Evolutionary conservation across 2,113 vertebrate genomes (phyloP).

Genomic region (Rhinopomastus cyanomelas): DNA sequence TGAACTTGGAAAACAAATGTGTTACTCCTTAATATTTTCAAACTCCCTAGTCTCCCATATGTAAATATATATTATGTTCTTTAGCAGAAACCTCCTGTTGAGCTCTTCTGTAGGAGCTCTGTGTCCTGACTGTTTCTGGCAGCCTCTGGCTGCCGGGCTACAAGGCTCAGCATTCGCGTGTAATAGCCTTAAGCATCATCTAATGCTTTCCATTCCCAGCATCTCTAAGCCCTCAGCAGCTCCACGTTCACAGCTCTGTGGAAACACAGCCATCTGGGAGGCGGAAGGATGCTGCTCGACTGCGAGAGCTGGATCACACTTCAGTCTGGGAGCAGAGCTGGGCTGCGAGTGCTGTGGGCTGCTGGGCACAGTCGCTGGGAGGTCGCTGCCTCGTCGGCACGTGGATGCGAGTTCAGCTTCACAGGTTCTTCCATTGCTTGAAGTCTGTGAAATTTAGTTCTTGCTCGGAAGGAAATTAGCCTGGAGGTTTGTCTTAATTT

Average conservation of each 20-base stretch:
- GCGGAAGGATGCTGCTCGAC: not conserved
- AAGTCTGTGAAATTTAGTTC: not conserved
- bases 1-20: not conserved
- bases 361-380: not conserved
- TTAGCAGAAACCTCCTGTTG: not conserved
- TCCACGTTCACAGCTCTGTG: not conserved
- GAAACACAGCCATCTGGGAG: not conserved
- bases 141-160: not conserved
- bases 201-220: not conserved
- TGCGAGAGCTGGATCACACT: not conserved
- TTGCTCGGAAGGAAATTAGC: not conserved
- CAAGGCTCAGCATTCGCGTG: not conserved
- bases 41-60: not conserved
- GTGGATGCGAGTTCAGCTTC: not conserved
- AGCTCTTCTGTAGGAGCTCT: not conserved
- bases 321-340: not conserved
- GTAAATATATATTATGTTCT: not conserved
- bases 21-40: constrained; percentile 18
- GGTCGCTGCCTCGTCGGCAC: not conserved
- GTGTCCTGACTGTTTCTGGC: not conserved
- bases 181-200: not conserved
- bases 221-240: not conserved
- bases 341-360: not conserved
- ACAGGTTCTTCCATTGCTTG: not conserved
- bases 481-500: constrained; percentile 21